Percentiles rank a stretch among this genome's conserved stretches.
Evolutionary conservation across 1,140 invertebrate species (phyloP).

Genomic region (Orius insidiosus): DNA sequence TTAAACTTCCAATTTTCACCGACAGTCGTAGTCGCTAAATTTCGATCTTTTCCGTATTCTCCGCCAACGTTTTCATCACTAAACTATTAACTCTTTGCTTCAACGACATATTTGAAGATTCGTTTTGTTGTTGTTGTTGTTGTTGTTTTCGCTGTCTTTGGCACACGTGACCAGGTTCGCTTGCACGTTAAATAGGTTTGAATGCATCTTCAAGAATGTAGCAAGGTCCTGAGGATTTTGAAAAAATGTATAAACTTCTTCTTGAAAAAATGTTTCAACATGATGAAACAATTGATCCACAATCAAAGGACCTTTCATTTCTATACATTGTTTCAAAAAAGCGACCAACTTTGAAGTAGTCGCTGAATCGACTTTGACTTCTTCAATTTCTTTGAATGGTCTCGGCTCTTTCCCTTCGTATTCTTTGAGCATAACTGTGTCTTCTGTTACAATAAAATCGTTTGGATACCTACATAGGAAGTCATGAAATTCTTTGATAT

Average conservation of each 20-base stretch:
- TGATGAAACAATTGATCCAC: constrained; percentile 72
- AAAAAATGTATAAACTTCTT: constrained; percentile 61
- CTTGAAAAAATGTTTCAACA: constrained; percentile 57
- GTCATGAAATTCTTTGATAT: constrained; percentile 84
- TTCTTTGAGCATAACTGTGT: constrained; percentile 56
- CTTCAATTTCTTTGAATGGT: constrained; percentile 44
- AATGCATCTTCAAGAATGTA: constrained; percentile 77
- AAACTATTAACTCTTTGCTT: constrained; percentile 76
- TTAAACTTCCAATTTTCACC: constrained; percentile 57
- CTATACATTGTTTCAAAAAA: constrained; percentile 59
- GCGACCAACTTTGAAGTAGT: constrained; percentile 56
- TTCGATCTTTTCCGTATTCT: constrained; percentile 73
- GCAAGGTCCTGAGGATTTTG: constrained; percentile 70
- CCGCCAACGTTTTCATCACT: constrained; percentile 72
- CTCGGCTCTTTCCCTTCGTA: constrained; percentile 36
- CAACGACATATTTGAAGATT: constrained; percentile 42
- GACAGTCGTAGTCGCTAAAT: constrained; percentile 27
- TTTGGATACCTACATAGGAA: constrained; percentile 74
- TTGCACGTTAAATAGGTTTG: constrained; percentile 77
- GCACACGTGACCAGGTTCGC: constrained; percentile 60
- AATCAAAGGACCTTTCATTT: constrained; percentile 58
- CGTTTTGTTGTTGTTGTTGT: constrained; percentile 15
- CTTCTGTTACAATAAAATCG: constrained; percentile 74
- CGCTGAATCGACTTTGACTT: constrained; percentile 61
- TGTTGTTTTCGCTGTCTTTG: constrained; percentile 11